A percentile compares a stretch with the other conserved stretches of the same genome.
Evolutionary conservation across 2,888 invertebrate genomes (phyloP).

Genomic region (Thymelicus sylvestris): DNA sequence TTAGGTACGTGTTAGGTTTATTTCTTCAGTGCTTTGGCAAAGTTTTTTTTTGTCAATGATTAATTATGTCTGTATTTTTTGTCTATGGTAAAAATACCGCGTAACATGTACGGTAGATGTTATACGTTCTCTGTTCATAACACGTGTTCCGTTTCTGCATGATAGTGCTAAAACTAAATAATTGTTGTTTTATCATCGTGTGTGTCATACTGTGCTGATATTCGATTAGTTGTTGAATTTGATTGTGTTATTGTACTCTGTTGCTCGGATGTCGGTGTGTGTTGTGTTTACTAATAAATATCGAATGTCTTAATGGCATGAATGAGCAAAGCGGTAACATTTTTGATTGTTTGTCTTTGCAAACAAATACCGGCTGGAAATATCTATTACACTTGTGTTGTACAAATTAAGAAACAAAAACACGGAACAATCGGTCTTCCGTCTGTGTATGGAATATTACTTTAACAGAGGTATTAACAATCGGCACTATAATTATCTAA

Average conservation of each 20-base stretch:
- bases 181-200: constrained; percentile 31
- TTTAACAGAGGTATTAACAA: neutral
- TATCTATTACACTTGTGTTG: constrained; percentile 3
- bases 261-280: constrained; percentile 30
- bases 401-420: neutral
- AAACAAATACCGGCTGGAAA: constrained; percentile 9
- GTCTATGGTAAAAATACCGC: neutral
- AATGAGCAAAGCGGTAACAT: constrained; percentile 7
- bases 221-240: constrained; percentile 33
- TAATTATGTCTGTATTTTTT: neutral
- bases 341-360: constrained; percentile 5
- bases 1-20: too few relatives aligned
- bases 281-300: constrained; percentile 23
- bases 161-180: constrained; percentile 36
- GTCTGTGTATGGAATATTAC: too few relatives aligned
- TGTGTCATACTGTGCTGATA: constrained; percentile 32
- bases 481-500: neutral
- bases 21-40: too few relatives aligned
- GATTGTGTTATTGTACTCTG: constrained; percentile 37
- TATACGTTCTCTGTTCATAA: constrained; percentile 13
- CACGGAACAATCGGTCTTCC: too few relatives aligned
- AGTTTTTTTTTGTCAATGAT: too few relatives aligned
- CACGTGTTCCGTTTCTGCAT: constrained; percentile 32
- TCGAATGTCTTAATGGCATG: constrained; percentile 8
- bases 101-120: neutral